Evolutionary conservation across 2,888 invertebrate species (phyloP).

Genomic region (Augochlorella aurata): DNA sequence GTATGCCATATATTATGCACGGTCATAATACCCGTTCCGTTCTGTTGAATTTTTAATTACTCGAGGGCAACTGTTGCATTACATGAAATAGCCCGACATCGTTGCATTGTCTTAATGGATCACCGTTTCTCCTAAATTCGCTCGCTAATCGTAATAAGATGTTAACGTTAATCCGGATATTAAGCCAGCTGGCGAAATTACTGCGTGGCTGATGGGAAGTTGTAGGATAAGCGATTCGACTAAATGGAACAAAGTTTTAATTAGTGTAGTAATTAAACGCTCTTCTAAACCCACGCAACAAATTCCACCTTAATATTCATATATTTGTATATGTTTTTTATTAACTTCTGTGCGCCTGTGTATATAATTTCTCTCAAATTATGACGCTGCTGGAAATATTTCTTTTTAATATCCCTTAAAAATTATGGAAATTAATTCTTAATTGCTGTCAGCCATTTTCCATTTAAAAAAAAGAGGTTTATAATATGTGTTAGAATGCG

Average conservation of each 20-base stretch:
- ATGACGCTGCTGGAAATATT: neutral
- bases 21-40: neutral
- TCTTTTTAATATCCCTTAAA: neutral
- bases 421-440: neutral
- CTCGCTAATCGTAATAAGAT: neutral
- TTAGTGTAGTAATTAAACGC: constrained; percentile 45
- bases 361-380: neutral
- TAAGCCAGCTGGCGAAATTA: constrained; percentile 25
- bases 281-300: constrained; percentile 9
- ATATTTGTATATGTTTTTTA: constrained; percentile 20
- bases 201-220: constrained; percentile 17
- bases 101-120: neutral
- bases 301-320: constrained; percentile 3
- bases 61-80: neutral
- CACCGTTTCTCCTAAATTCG: neutral
- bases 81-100: neutral
- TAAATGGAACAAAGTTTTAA: constrained; percentile 54
- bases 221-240: constrained; percentile 33
- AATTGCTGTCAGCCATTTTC: neutral
- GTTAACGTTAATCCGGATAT: constrained; percentile 42
- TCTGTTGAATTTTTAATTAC: neutral
- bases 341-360: neutral
- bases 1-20: neutral
- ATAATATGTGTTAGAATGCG: neutral
- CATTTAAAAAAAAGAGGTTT: neutral